A percentile compares a stretch with the other conserved stretches of the same genome.
phyloP scores from a whole-genome alignment of 2,888 invertebrate species.

The Rhagonycha fulva region DNA sequence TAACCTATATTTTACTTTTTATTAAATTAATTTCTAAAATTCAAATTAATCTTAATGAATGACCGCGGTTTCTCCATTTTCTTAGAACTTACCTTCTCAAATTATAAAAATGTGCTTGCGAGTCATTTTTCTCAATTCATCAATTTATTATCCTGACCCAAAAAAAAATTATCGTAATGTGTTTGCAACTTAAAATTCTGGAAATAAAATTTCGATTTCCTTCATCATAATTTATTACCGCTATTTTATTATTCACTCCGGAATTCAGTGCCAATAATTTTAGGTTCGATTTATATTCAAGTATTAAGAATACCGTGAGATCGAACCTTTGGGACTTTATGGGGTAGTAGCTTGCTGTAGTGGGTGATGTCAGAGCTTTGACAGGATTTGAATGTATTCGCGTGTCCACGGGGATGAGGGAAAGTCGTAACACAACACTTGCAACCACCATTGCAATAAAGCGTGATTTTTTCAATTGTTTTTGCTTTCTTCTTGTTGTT shows the following conservation, averaged over 20 bases:
- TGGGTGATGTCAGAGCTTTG: slow-evolving; percentile 35
- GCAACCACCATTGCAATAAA: neutral
- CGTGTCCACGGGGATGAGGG: slow-evolving; percentile 33
- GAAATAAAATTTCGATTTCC: neutral
- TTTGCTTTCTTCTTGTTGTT: neutral
- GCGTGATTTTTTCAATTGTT: neutral
- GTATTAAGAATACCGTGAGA: slow-evolving; percentile 47
- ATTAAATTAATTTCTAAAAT: no score
- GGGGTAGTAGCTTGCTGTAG: slow-evolving; percentile 33
- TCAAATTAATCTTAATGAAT: no score
- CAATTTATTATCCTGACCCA: neutral
- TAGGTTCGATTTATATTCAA: slow-evolving; percentile 11
- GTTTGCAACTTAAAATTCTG: neutral
- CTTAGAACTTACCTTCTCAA: no score
- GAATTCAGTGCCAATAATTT: slow-evolving; percentile 7
- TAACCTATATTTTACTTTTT: no score
- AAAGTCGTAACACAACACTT: slow-evolving; percentile 2
- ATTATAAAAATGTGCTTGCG: no score
- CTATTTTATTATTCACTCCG: neutral
- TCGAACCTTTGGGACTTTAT: slow-evolving; percentile 50
- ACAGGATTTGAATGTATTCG: slow-evolving; percentile 49
- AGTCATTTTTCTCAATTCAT: neutral
- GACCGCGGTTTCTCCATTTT: no score
- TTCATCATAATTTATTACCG: neutral
- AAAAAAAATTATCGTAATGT: neutral